phyloP scores from a whole-genome alignment of 2,113 vertebrate species.

The Psophia crepitans region DNA sequence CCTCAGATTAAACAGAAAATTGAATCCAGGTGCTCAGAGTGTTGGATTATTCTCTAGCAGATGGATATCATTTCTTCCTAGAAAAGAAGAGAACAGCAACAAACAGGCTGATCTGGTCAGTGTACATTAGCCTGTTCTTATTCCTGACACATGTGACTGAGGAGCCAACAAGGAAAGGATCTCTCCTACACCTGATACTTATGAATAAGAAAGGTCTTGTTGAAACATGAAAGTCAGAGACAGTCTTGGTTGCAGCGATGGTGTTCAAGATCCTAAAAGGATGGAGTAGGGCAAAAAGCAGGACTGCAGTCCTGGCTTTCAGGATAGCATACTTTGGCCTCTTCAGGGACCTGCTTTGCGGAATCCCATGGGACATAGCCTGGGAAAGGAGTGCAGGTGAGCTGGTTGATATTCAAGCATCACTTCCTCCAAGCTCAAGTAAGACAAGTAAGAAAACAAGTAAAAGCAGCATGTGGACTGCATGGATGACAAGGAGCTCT shows the following conservation, averaged over 20 bases:
- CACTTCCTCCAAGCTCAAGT: background rate
- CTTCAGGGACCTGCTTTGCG: background rate
- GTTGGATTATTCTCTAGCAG: background rate
- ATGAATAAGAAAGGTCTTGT: background rate
- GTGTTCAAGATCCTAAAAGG: background rate
- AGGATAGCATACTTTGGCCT: background rate
- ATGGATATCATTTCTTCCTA: rapidly evolving
- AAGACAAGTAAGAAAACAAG: background rate
- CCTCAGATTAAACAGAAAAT: background rate
- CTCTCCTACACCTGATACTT: background rate
- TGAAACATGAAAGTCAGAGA: background rate
- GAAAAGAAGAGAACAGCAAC: background rate
- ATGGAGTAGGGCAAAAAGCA: background rate
- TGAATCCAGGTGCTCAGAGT: background rate
- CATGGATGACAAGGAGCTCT: background rate
- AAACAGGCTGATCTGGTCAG: background rate
- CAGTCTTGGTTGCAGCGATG: background rate
- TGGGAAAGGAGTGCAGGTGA: background rate
- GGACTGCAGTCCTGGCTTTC: background rate
- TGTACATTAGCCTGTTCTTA: background rate
- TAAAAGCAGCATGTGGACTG: background rate
- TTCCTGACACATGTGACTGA: background rate
- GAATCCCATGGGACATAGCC: background rate
- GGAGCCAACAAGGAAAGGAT: background rate
- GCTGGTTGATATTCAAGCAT: background rate